Evolutionary conservation across 2,113 vertebrate species (phyloP).

Genomic region (Asarcornis scutulata): DNA sequence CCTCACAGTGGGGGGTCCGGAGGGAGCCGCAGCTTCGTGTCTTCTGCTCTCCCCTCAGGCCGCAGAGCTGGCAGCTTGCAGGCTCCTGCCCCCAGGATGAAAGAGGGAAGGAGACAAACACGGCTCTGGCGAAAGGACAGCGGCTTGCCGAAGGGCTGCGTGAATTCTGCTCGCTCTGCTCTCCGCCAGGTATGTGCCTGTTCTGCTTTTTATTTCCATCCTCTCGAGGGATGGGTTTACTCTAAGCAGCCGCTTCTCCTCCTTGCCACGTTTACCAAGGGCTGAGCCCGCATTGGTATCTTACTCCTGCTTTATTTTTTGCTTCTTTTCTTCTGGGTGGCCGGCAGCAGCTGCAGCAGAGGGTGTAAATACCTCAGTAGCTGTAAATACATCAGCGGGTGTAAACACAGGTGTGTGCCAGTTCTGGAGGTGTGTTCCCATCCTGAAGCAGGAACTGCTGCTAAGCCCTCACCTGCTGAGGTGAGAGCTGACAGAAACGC

Average conservation of each 20-base stretch:
- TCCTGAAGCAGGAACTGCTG: not conserved
- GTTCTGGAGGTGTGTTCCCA: not conserved
- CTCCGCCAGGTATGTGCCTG: not conserved
- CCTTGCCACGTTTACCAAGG: not conserved
- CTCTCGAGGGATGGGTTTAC: not conserved
- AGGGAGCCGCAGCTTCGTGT: too few relatives aligned
- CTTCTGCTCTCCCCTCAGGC: not conserved
- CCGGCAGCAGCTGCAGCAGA: not conserved
- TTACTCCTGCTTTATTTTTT: not conserved
- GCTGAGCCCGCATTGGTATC: accelerated
- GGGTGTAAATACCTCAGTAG: not conserved
- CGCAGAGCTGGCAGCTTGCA: accelerated
- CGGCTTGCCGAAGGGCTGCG: not conserved
- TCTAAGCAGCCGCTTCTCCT: accelerated
- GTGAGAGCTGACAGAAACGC: accelerated
- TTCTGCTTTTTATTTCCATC: not conserved
- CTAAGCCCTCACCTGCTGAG: not conserved
- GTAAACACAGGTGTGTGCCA: too few relatives aligned
- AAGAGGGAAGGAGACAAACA: not conserved
- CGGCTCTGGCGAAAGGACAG: not conserved
- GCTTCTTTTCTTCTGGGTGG: not conserved
- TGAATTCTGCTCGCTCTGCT: not conserved
- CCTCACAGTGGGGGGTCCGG: too few relatives aligned
- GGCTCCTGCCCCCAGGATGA: not conserved
- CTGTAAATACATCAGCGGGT: not conserved